phyloP scores from a whole-genome alignment of 2,797 vertebrate species.

The Meriones psammophilus region DNA sequence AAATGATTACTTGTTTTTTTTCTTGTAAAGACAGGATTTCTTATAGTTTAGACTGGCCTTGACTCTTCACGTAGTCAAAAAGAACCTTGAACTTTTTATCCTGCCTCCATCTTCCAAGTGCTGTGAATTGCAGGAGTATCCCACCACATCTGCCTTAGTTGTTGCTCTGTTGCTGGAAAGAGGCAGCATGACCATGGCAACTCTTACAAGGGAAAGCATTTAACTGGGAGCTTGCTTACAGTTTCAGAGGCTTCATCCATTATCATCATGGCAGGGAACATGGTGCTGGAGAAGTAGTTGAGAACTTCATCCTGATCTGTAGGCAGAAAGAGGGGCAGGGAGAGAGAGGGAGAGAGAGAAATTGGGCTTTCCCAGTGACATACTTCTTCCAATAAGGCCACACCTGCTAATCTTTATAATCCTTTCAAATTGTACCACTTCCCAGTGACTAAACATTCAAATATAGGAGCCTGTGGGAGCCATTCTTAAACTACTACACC shows the following conservation, averaged over 20 bases:
- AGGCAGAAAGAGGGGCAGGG: neutral
- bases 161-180: neutral
- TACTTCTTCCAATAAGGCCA: neutral
- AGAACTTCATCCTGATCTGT: neutral
- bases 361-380: neutral
- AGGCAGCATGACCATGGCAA: neutral
- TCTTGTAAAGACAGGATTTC: neutral
- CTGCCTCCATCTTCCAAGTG: neutral
- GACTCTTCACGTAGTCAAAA: neutral
- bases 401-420: neutral
- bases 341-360: neutral
- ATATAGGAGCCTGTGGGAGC: neutral
- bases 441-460: neutral
- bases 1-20: neutral
- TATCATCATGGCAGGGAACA: neutral
- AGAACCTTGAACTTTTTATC: neutral
- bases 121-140: neutral
- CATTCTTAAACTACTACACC: neutral
- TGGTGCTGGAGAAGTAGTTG: neutral
- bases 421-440: neutral
- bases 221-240: neutral
- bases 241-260: neutral
- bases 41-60: neutral
- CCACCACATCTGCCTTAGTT: neutral
- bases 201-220: neutral